phyloP scores from a whole-genome alignment of 2,797 vertebrate species.

The Propithecus perrieri region DNA sequence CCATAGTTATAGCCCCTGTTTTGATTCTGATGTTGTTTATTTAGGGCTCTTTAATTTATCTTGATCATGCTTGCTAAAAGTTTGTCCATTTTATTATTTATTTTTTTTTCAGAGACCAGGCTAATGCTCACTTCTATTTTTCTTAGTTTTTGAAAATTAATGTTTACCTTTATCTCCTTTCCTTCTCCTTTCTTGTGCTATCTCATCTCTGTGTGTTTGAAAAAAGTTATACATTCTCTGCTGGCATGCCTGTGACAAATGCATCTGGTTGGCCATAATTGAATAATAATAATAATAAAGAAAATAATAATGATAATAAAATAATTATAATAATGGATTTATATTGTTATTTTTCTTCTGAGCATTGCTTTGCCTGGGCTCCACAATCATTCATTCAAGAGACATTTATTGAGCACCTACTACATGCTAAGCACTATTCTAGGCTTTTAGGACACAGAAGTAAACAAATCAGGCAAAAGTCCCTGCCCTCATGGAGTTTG shows the following conservation, averaged over 20 bases:
- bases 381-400: background rate
- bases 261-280: background rate
- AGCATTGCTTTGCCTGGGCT: background rate
- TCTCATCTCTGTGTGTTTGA: background rate
- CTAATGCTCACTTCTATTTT: background rate
- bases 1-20: background rate
- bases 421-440: background rate
- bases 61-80: background rate
- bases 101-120: background rate
- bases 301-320: background rate
- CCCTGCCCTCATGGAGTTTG: background rate
- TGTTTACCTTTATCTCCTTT: background rate
- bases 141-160: background rate
- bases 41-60: background rate
- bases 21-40: background rate
- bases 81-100: background rate
- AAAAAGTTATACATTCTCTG: background rate
- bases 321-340: background rate
- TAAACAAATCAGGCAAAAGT: background rate
- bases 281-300: background rate
- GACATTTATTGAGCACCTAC: background rate
- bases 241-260: background rate
- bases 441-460: background rate
- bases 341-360: background rate
- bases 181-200: background rate